Conservation (phyloP, 64 coral and sea anemone genomes). For the Dendrophyllia cribrosa region DNA sequence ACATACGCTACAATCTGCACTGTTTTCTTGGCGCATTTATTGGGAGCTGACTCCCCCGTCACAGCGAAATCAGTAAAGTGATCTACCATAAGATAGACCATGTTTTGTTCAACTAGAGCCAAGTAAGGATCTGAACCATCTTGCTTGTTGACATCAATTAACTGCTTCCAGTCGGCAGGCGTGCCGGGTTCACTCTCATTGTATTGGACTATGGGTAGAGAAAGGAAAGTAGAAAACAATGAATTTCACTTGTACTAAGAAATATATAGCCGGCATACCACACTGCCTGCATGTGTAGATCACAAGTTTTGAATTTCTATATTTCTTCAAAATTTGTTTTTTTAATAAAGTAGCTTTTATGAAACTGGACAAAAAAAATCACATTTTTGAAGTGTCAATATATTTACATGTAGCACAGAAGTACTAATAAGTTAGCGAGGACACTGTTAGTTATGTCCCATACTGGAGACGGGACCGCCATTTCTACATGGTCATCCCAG, state of each 20-base stretch:
- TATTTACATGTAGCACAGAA: too few species aligned
- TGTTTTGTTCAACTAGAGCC: neutral
- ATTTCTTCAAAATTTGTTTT: too few species aligned
- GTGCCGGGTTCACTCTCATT: conserved; percentile 26
- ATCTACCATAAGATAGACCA: conserved; percentile 53
- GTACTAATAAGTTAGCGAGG: too few species aligned
- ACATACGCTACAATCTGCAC: too few species aligned
- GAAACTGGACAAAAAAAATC: too few species aligned
- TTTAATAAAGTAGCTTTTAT: too few species aligned
- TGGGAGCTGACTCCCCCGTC: neutral
- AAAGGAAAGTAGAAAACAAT: neutral
- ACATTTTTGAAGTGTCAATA: too few species aligned
- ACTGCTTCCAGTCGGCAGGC: conserved; percentile 3
- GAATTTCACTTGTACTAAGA: neutral
- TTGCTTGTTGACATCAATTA: conserved; percentile 20
- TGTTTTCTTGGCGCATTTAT: too few species aligned
- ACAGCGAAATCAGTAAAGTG: conserved; percentile 49
- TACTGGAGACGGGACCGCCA: too few species aligned
- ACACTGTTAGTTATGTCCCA: too few species aligned
- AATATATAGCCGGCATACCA: neutral
- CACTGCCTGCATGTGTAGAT: neutral
- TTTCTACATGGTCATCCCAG: too few species aligned
- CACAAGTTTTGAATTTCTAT: neutral
- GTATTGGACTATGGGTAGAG: neutral
- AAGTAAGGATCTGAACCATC: conserved; percentile 43